Evolutionary conservation across 2,797 vertebrate species (phyloP), one percentile per base, ranked within the genome.

Genomic region (Hozukius guyotensis): DNA sequence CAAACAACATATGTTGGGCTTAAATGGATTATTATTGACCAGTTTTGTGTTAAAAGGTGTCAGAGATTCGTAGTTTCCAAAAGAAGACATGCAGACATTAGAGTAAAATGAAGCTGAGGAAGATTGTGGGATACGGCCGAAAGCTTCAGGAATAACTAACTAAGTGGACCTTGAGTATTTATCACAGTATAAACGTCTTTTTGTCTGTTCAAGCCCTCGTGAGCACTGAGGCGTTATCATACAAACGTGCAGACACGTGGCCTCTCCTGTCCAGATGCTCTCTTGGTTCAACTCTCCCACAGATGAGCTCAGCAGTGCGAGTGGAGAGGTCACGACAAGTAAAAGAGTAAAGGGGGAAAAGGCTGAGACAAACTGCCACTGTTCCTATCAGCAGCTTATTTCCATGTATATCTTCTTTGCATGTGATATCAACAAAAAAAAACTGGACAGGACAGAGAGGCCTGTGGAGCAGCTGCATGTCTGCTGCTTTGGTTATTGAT

Each of bases 251-350:
- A 3, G 10, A 60, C 85, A 89, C 14, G 34, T 89, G 85, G 31
- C 63, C 74, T 52, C 20, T 72, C 27, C 52, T 16, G 62, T 80
- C 84, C 94, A 95, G 93, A 82, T 95, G 94, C 69, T 85, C 22
- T 55, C 24, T 6, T 4, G 71, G 66, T 66, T 34, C 62, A 72
- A 87, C 29, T 89, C 88, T 94, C 94, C 89, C 94, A 95, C 92
- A 77, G 82, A 55, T 27, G 67, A 87, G 66, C 70, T 76, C 52
- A 72, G 67, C 53, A 5, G 25, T 24, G 52, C 3, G 5, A 65
- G 4, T 4, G 2, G 22, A 36, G 55, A 77, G 76, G 66, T 52
- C 71, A 18, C 2, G 11, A 60, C 12, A 5, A 67, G 62, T 70
- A 61, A 75, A 57, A 11, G 14, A 36, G 62, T 14, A 24, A 8